Percentiles rank a stretch among this genome's conserved stretches.
Conservation (phyloP, 2,113 vertebrate genomes). For the Melozone crissalis region DNA sequence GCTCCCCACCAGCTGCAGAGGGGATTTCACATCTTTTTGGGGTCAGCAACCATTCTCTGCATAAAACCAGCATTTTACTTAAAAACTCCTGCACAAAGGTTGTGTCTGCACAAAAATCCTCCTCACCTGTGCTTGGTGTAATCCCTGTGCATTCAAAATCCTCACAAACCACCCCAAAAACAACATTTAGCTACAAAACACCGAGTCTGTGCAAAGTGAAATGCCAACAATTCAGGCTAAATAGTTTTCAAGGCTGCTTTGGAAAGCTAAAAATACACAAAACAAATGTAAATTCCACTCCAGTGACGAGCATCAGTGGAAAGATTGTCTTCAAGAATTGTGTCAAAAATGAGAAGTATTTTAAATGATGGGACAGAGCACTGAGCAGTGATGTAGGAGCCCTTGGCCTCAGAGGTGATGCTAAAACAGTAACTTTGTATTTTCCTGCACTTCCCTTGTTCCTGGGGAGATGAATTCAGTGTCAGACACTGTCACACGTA, state of each 20-base stretch:
- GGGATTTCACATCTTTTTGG: neutral
- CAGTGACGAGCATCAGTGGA: neutral
- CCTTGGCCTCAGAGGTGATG: neutral
- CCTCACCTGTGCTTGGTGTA: neutral
- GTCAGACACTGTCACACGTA: neutral
- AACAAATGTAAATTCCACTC: slow-evolving; percentile 56
- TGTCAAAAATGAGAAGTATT: slow-evolving; percentile 55
- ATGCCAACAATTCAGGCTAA: slow-evolving; percentile 18
- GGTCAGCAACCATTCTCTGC: neutral
- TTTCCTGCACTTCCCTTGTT: neutral
- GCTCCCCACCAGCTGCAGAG: neutral
- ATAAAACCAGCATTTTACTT: neutral
- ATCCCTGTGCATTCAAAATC: neutral
- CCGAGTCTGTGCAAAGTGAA: rapidly evolving
- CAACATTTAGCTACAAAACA: neutral
- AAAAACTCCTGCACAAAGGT: rapidly evolving
- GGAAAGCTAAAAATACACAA: slow-evolving; percentile 59
- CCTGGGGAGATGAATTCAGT: neutral
- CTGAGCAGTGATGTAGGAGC: neutral
- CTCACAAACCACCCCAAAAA: neutral
- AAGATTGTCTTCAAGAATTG: slow-evolving; percentile 29
- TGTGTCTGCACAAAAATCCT: neutral
- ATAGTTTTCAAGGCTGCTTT: slow-evolving; percentile 45
- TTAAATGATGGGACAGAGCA: neutral
- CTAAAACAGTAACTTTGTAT: neutral